Percentiles rank a stretch among this genome's conserved stretches.
phyloP scores from a whole-genome alignment of 1,140 invertebrate species.

The Pseudomyrmex flavicornis region DNA sequence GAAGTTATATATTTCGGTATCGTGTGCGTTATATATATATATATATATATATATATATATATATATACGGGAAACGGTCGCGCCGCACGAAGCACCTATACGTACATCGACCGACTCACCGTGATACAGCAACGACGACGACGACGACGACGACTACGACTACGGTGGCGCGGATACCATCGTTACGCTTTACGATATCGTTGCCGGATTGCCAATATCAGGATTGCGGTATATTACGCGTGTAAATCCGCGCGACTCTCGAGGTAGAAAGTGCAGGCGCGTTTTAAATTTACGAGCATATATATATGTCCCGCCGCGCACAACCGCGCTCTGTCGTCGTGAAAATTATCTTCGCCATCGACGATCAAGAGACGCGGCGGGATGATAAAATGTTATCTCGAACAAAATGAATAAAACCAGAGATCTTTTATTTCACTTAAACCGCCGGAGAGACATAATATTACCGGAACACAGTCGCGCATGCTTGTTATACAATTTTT shows the following conservation, averaged over 20 bases:
- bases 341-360: conserved; percentile 40
- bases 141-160: conserved; percentile 12
- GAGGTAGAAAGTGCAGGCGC: conserved; percentile 21
- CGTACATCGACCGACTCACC: conserved; percentile 17
- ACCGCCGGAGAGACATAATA: background rate
- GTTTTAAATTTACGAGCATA: conserved; percentile 49
- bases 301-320: background rate
- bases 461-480: conserved; percentile 5
- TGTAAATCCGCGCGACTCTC: conserved; percentile 25
- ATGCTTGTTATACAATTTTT: background rate
- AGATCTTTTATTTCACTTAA: conserved; percentile 21
- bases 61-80: background rate
- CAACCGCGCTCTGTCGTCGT: background rate
- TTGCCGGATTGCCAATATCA: conserved; percentile 56
- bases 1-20: conserved; percentile 51
- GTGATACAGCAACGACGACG: conserved; percentile 6
- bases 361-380: conserved; percentile 12
- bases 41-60: background rate
- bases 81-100: conserved; percentile 1
- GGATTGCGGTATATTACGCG: conserved; percentile 46
- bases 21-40: background rate
- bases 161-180: conserved; percentile 14
- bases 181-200: conserved; percentile 49
- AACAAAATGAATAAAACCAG: background rate
- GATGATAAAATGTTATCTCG: conserved; percentile 14